Percentiles rank a stretch among this genome's conserved stretches.
These are phyloP conservation scores for Pseudopipra pipra DNA, from an alignment of 2,113 vertebrate species.

Conservation along the genomic window DNA sequence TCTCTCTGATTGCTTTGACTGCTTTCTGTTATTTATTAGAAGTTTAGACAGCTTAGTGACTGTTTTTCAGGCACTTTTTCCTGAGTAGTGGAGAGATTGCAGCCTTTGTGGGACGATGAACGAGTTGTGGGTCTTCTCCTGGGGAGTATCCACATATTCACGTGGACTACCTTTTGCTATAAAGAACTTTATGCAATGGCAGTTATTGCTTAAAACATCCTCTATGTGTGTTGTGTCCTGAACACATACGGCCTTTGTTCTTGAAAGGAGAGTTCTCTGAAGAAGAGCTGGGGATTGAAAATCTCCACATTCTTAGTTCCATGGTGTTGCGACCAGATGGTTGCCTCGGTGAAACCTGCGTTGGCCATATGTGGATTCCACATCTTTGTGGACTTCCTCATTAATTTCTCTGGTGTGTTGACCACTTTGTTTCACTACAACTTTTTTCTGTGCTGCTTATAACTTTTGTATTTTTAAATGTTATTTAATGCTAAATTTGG, in stretches of 20 bases:
- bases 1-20: neutral
- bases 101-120: neutral
- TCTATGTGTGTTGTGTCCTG: neutral
- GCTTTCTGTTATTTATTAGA: neutral
- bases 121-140: neutral
- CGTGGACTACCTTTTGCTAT: neutral
- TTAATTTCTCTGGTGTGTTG: neutral
- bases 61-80: neutral
- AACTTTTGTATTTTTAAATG: neutral
- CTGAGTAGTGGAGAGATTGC: neutral
- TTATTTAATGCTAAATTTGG: neutral
- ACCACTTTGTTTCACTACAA: neutral
- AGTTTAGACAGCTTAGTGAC: neutral
- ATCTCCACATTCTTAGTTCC: neutral
- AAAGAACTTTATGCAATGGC: neutral
- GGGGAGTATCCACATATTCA: fast-evolving
- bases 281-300: neutral
- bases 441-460: neutral
- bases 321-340: neutral
- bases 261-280: neutral
- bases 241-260: neutral
- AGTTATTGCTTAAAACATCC: neutral
- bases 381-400: neutral
- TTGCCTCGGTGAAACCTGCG: neutral
- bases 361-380: neutral